Evolutionary conservation across 2,888 invertebrate genomes (phyloP), one percentile per base, ranked within the genome.

Genomic region (Tachina lurida): DNA sequence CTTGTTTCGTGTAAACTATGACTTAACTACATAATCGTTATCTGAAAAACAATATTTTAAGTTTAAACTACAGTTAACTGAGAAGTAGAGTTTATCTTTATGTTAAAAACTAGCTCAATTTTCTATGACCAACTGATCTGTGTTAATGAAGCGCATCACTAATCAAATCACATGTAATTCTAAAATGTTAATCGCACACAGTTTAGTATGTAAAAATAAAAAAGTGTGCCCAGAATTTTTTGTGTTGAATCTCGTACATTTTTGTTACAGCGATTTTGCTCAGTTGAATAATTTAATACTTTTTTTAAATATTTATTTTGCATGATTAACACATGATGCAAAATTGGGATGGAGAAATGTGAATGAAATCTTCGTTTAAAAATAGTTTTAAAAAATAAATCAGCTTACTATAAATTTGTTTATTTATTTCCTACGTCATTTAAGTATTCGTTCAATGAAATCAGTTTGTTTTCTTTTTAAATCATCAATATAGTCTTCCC

Each of bases 221-320:
- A 63, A 49, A 67, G 65, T 31, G 65, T 67, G 65, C 10, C 65
- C 47, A 31, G 1, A 22, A 45, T 19, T 49, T 49, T 19, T 63
- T 63, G 3, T 22, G 22, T 56, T n/a, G 22, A 22, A 3, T 19
- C 4, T 8, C 45, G 45, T 63, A 22, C 15, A 63, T 45, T 19
- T 63, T 17, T 62, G 17, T 41, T 43, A 22, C 56, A 22, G 56
- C n/a, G 19, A 22, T 22, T 19, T 10, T 10, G 19, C 15, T 73
- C 60, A 73, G 47, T 10, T 73, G 73, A 58, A n/a, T 7, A 73
- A 60, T 31, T 49, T 9, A 60, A 39, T 60, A 22, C 3, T 15
- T 22, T 56, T 8, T n/a, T 41, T 54, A 60, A 84, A 74, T 78
- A 84, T 84, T 77, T 65, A 62, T 60, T 71, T 74, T 60, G n/a